Evolutionary conservation across 2,797 vertebrate genomes (phyloP).

Genomic region (Galaxias olidus): DNA sequence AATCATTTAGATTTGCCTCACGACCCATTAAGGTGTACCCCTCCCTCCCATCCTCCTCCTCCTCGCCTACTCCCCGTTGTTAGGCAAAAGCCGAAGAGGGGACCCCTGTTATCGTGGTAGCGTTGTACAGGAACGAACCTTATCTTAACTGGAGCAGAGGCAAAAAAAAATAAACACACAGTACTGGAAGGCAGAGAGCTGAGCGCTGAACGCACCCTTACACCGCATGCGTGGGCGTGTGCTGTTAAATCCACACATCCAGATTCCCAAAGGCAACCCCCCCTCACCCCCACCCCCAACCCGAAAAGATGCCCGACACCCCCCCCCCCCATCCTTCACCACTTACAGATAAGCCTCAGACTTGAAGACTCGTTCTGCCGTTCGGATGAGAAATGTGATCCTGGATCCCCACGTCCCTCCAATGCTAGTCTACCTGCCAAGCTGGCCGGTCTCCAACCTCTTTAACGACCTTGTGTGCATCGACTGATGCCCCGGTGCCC

Average conservation of each 20-base stretch:
- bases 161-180: too few species aligned
- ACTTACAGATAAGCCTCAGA: too few species aligned
- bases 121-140: too few species aligned
- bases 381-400: slow-evolving; percentile 6
- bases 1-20: not conserved
- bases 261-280: not conserved
- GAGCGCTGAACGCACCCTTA: not conserved
- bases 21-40: slow-evolving; percentile 21
- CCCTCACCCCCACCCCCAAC: too few species aligned
- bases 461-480: slow-evolving; percentile 41
- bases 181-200: too few species aligned
- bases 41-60: slow-evolving; percentile 19
- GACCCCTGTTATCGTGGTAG: too few species aligned
- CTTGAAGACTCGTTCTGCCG: too few species aligned
- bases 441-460: slow-evolving; percentile 30
- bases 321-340: too few species aligned
- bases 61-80: slow-evolving; percentile 3
- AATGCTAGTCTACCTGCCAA: slow-evolving; percentile 14
- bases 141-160: too few species aligned
- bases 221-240: slow-evolving; percentile 2
- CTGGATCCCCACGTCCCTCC: slow-evolving; percentile 21
- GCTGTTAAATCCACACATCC: slow-evolving; percentile 3
- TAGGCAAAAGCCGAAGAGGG: not conserved
- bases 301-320: not conserved
- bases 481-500: slow-evolving; percentile 27